Base-by-base conservation (phyloP, 2,888 invertebrate species). In the Gastracanthus pulcherrimus region DNA sequence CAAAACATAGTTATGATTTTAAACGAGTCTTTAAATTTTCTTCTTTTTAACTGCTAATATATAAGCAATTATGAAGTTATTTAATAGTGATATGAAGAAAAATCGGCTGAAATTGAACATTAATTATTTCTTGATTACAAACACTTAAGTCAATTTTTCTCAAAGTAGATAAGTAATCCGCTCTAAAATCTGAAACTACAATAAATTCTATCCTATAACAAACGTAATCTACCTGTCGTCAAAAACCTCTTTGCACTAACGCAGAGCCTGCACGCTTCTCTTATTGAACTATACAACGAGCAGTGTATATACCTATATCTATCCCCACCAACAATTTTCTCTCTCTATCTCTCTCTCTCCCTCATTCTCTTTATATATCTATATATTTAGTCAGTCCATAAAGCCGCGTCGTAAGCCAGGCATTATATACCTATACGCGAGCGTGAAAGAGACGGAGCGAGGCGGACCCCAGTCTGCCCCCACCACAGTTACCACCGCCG, bases 391-490 rank as follows among this genome's bases (percentile, higher is more conserved):
- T n/a, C 1, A 48, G 48, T 48, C 48, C 19, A 26, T 9, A 26
- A 55, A 55, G 26, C 26, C 26, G n/a, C n/a, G n/a, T n/a, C n/a
- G n/a, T n/a, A n/a, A n/a, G n/a, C n/a, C n/a, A n/a, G n/a, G n/a
- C n/a, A n/a, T n/a, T n/a, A n/a, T n/a, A n/a, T n/a, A 45, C 45
- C 45, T 45, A 13, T 45, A 45, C 38, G 3, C 36, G n/a, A 34
- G 31, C n/a, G 60, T n/a, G 34, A n/a, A n/a, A n/a, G 60, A 29
- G 60, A 60, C 16, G n/a, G 31, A 34, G 62, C 9, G n/a, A 62
- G 19, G 62, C 62, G 62, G 62, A 62, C 62, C 62, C 62, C 62
- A 3, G 62, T 19, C 34, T 19, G n/a, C 19, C 62, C 36, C 62
- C 62, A 62, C 62, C 34, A 60, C 34, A 34, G 16, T 31, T 45